Base-by-base conservation (phyloP, 2,888 invertebrate species). In the Tinea semifulvella region DNA sequence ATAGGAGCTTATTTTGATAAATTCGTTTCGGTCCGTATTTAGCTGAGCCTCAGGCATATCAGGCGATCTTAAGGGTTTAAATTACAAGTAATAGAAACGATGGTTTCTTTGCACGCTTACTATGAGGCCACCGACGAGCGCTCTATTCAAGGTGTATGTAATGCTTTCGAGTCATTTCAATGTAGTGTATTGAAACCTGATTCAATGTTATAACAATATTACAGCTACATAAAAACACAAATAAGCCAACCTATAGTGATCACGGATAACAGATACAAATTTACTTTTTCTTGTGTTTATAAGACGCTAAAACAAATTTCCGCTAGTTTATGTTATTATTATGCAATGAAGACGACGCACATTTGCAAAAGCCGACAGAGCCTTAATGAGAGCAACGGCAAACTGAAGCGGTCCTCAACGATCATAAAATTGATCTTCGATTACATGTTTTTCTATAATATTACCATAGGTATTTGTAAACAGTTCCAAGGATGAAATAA, bases 21-120 rank as follows among this genome's bases (percentile, higher is more conserved):
- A 56, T 56, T 57, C 50, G 55, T 54, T 57, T 47, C 51, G 48
- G 49, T 53, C 56, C 53, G 53, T 55, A 57, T 58, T 58, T 57
- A 57, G 57, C 56, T 50, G 52, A 57, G 58, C 58, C 60, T 56
- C 47, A 52, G 60, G 57, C 56, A 49, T 56, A 56, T 59, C 57
- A 52, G 52, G 46, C 53, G 52, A 64, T 64, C 59, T 58, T 10
- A 55, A 55, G 57, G 50, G 55, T 56, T 63, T 58, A 61, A 60
- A 67, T 61, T 60, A 62, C 56, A 58, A 59, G 57, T 62, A 66
- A 65, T 68, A 65, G 57, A 70, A 67, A 69, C 65, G 59, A 64
- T 63, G 55, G 55, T 54, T 64, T 58, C 60, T 60, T 58, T 58
- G 59, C 16, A 27, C 1, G 26, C 58, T 54, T 55, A 54, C 56